Evolutionary conservation across 2,113 vertebrate species (phyloP), one percentile per base, ranked within the genome.

Genomic region (Eurypyga helias): DNA sequence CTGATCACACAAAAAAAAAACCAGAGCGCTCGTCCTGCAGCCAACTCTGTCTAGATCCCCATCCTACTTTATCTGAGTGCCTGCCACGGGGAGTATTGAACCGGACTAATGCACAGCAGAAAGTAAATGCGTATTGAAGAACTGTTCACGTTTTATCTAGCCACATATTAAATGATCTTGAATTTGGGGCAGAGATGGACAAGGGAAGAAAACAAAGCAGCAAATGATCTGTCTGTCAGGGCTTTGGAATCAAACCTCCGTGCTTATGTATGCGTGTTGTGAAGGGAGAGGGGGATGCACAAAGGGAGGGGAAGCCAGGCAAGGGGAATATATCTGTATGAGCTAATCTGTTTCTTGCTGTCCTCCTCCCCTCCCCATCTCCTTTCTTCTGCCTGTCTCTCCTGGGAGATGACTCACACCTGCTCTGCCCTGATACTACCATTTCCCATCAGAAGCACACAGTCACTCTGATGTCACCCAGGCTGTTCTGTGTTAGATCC

Each of bases 341-440:
- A 98, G 93, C 90, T 98, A 97, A 98, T 97, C 88, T 96, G 49
- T 91, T 95, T 93, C 86, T 89, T 94, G 96, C 70, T 95, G 95
- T 81, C 62, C 86, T 96, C 86, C 91, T 96, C 83, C 93, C 91
- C 83, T 95, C 46, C 21, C 18, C 79, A 94, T 60, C 83, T 92
- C 76, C 36, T 75, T 87, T 94, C 93, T 86, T 83, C 86, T 97
- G 77, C 69, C 73, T 82, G 38, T 83, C 52, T 95, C 97, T 97
- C 97, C 75, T 88, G 98, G 97, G 98, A 97, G 95, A 97, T 98
- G 98, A 98, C 93, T 98, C 97, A 98, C 97, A 98, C 97, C 97
- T 98, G 97, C 96, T 97, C 95, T 98, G 94, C 97, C 96, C 96
- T 97, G 96, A 95, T 97, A 89, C 72, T 70, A 97, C 96, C 90